Conservation (phyloP, 2,113 vertebrate species). For the Cariama cristata region DNA sequence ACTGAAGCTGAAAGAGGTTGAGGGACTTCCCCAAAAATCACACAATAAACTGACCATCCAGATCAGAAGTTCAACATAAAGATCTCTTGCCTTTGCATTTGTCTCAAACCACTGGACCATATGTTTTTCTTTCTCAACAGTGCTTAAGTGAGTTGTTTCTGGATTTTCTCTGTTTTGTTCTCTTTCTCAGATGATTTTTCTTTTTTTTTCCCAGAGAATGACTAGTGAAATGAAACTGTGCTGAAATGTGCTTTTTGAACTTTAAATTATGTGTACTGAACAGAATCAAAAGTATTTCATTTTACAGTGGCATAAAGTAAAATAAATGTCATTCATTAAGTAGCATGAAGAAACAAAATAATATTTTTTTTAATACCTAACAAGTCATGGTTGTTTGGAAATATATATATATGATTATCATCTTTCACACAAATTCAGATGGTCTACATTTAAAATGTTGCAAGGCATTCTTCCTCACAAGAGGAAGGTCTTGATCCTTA, state of each 20-base stretch:
- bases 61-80: conserved; percentile 1
- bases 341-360: background rate
- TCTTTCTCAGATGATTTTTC: background rate
- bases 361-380: background rate
- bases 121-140: background rate
- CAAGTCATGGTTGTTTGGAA: background rate
- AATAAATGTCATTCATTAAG: background rate
- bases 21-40: background rate
- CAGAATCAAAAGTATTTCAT: background rate
- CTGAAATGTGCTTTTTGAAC: background rate
- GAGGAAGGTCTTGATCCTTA: background rate
- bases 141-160: background rate
- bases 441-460: background rate
- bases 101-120: background rate
- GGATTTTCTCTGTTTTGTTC: background rate
- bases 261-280: background rate
- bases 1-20: background rate
- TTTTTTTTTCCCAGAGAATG: background rate
- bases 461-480: background rate
- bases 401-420: background rate
- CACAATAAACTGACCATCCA: background rate
- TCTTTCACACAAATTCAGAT: background rate
- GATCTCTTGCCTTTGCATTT: background rate
- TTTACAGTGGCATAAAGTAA: background rate
- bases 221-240: background rate